These are phyloP conservation scores for Paragorgia papillata DNA, from an alignment of 92 coral and sea anemone genomes.

Conservation along the genomic window DNA sequence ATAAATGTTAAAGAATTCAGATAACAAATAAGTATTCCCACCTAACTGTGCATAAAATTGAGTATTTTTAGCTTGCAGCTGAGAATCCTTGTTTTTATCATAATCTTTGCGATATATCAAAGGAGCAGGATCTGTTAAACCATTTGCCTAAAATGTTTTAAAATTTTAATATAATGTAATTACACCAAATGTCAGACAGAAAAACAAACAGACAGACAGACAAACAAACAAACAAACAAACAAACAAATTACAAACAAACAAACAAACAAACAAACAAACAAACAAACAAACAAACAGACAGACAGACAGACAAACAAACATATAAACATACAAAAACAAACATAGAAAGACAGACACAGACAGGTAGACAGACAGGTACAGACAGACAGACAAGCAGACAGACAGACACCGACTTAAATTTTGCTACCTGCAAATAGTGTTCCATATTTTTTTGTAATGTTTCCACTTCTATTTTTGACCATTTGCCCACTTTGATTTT, in stretches of 20 bases:
- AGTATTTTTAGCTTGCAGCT: constrained; percentile 19
- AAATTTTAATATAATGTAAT: neutral
- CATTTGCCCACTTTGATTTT: constrained; percentile 45
- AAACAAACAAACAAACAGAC: too few species aligned
- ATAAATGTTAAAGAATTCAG: neutral
- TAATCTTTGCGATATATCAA: constrained; percentile 26
- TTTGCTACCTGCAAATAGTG: constrained; percentile 32
- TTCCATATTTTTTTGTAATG: constrained; percentile 46
- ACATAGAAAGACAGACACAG: too few species aligned
- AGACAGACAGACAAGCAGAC: too few species aligned
- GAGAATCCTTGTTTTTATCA: constrained; percentile 31
- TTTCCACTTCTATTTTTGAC: constrained; percentile 49
- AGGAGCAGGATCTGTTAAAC: constrained; percentile 43
- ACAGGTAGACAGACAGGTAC: too few species aligned
- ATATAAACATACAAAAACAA: too few species aligned
- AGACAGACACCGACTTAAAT: too few species aligned
- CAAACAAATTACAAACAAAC: too few species aligned
- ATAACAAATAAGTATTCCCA: neutral
- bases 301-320: too few species aligned
- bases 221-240: too few species aligned
- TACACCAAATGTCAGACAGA: too few species aligned
- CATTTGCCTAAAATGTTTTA: constrained; percentile 17
- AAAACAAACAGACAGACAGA: too few species aligned
- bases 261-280: too few species aligned
- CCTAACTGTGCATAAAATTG: constrained; percentile 42